Base-by-base conservation (phyloP, 2,888 invertebrate genomes). In the Amblyjoppa proteus region DNA sequence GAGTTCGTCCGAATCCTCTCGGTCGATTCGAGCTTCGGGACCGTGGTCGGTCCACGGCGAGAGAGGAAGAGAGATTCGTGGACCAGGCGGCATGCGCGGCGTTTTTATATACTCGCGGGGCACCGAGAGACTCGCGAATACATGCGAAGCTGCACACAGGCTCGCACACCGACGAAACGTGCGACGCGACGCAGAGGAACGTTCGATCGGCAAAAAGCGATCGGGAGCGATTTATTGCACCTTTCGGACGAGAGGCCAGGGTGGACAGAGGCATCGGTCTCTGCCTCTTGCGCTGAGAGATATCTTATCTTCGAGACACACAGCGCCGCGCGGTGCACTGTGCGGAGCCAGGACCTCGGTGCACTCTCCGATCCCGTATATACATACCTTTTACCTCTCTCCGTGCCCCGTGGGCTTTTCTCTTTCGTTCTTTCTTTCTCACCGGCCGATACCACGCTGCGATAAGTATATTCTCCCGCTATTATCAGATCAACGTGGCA, bases 211-310 rank as follows among this genome's bases (percentile, higher is more conserved):
- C 89, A 92, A 92, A 92, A 93, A 92, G 91, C 91, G 92, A 93
- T 92, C 89, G 84, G 90, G 91, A 90, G 93, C 93, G 92, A 94
- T 94, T 94, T 93, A 94, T 94, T 92, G 90, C 90, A 89, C 89
- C 90, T 91, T 90, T 92, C 89, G 90, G 89, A 90, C 88, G 89
- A 85, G 84, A 83, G 73, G 87, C 87, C 88, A 87, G 88, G 90
- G 92, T 91, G 91, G 92, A 92, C 91, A 92, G 91, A 91, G 92
- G 91, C 91, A 92, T 91, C 90, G 92, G 91, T 92, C 91, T 89
- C 87, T 91, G 87, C 82, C 84, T 83, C 80, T 80, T 38, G 58
- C 84, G 81, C 83, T 28, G 89, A 90, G 86, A 92, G 92, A 93
- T 93, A 93, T 90, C 92, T 92, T 93, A 93, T 93, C 93, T 92